Percentiles rank a stretch among this genome's conserved stretches.
These are phyloP conservation scores for Opisthocomus hoazin DNA, from an alignment of 2,113 vertebrate species.

Conservation along the genomic window DNA sequence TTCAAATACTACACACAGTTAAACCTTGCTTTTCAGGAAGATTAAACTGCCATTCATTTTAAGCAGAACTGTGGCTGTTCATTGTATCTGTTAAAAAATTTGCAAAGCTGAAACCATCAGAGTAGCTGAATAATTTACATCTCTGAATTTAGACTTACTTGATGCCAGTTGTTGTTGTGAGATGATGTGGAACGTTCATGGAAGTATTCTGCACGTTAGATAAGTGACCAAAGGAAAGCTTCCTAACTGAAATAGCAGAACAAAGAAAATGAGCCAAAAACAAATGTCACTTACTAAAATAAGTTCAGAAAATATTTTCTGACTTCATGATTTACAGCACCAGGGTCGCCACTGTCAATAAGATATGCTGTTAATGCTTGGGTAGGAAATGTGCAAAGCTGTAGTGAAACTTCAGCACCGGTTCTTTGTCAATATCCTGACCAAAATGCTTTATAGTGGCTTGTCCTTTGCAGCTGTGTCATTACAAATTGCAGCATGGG, in stretches of 20 bases:
- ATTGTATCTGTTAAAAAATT: neutral
- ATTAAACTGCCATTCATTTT: neutral
- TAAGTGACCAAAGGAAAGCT: neutral
- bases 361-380: neutral
- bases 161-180: neutral
- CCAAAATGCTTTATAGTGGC: neutral
- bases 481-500: neutral
- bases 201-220: neutral
- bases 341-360: neutral
- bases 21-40: neutral
- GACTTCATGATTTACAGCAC: neutral
- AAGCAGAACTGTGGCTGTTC: neutral
- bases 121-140: neutral
- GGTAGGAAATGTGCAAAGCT: neutral
- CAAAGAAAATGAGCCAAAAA: neutral
- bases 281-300: neutral
- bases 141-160: neutral
- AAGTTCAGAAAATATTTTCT: neutral
- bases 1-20: neutral
- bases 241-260: neutral
- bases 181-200: neutral
- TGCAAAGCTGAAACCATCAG: neutral
- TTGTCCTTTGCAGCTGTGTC: neutral
- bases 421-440: neutral
- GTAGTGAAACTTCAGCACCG: neutral